Conservation (phyloP, 2,113 vertebrate species). For the Sebastes fasciatus region DNA sequence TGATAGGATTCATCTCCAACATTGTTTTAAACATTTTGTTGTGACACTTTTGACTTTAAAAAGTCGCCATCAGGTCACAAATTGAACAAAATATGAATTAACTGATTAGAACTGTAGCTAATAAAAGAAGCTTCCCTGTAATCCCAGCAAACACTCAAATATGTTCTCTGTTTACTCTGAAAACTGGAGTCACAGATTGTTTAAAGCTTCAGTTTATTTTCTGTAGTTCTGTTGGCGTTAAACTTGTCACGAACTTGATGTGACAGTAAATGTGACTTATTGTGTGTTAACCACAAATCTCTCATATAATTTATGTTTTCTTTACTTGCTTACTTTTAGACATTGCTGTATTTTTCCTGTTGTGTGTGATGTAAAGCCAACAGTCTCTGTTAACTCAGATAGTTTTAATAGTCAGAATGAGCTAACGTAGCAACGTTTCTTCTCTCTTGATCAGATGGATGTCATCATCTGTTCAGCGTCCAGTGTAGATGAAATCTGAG, state of each 20-base stretch:
- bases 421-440: neutral
- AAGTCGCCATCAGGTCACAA: neutral
- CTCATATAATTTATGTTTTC: neutral
- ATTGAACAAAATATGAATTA: neutral
- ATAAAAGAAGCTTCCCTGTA: neutral
- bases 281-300: too few relatives aligned
- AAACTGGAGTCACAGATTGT: too few relatives aligned
- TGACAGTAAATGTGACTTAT: too few relatives aligned
- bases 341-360: neutral
- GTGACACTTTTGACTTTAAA: neutral
- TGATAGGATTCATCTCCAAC: neutral
- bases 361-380: neutral
- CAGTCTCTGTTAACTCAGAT: neutral
- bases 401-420: too few relatives aligned
- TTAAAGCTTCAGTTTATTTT: neutral
- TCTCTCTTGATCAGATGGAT: neutral
- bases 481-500: slow-evolving; percentile 91
- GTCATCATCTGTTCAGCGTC: slow-evolving; percentile 81
- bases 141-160: too few relatives aligned
- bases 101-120: neutral
- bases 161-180: too few relatives aligned
- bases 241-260: neutral
- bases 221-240: neutral
- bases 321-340: neutral
- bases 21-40: neutral